These are phyloP conservation scores for Plotosus lineatus DNA, from an alignment of 2,113 vertebrate genomes.

Conservation along the genomic window DNA sequence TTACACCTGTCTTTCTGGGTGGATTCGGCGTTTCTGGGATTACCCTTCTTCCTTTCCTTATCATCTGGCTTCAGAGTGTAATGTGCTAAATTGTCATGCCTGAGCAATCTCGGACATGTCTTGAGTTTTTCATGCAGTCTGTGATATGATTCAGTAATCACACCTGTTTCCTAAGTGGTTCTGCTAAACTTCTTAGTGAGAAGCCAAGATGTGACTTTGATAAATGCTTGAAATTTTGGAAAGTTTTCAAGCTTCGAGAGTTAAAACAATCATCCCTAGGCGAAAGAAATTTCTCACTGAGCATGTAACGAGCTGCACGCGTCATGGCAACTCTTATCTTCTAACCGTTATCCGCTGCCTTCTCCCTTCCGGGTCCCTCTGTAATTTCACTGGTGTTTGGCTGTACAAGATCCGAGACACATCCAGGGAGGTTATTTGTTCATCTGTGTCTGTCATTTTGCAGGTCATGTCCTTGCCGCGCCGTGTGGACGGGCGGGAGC, in stretches of 20 bases:
- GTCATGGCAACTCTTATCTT: not conserved
- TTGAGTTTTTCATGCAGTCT: not conserved
- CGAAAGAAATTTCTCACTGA: not conserved
- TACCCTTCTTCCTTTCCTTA: not conserved
- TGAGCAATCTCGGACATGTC: not conserved
- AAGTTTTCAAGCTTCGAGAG: not conserved
- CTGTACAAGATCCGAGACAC: not conserved
- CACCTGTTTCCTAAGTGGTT: not conserved
- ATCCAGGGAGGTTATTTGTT: not conserved
- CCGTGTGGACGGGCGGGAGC: conserved; percentile 73
- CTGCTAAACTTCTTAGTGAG: not conserved
- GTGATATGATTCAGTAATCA: not conserved
- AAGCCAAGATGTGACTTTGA: not conserved
- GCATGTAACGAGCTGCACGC: not conserved
- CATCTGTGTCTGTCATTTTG: not conserved
- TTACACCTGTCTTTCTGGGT: not conserved
- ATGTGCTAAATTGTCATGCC: not conserved
- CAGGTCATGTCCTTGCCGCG: conserved; percentile 79
- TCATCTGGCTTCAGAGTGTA: not conserved
- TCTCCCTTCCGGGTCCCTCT: not conserved
- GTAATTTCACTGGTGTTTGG: not conserved
- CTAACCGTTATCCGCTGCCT: not conserved
- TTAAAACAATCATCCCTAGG: not conserved
- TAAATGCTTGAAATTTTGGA: not conserved
- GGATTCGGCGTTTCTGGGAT: not conserved